Base-by-base conservation (phyloP, 1,140 invertebrate species). In the Drosophila kanapiae region DNA sequence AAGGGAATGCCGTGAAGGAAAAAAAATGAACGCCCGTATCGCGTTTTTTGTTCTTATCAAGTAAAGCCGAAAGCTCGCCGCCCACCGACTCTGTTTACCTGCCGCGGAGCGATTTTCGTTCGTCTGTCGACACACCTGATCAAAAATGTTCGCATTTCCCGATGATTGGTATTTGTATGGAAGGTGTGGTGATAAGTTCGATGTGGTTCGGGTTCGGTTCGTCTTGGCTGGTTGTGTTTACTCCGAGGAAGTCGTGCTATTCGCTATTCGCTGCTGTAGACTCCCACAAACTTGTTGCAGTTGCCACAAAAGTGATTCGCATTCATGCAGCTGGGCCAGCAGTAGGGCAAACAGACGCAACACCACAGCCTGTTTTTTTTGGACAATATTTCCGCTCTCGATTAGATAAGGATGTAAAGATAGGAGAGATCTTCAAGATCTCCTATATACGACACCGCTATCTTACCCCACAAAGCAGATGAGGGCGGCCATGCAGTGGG, bases 281-380 rank as follows among this genome's bases (percentile, higher is more conserved):
- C 93, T 33, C 96, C 96, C 27, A 96, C 91, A 75, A 93, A 96
- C 16, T 94, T 88, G 43, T 94, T 94, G 81, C 96, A 96, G 63
- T 94, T 94, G n/a, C 95, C 95, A 80, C 96, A 96, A 70, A 94
- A 95, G 84, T 96, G 96, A 71, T 95, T 95, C 10, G 94, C 94
- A 43, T 93, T 94, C 84, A 95, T 93, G 80, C 95, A 96, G 23
- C 93, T 94, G 62, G 96, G 94, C 56, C 95, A 94, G 62, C 95
- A 96, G 77, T 96, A 96, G 6, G 95, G 95, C 18, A 95, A 84
- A 68, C 94, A 95, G 18, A 94, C 94, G 63, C 95, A 96, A 6
- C 94, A 94, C 93, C 95, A 95, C 29, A 92, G 70, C 1, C 82
- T 86, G 69, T 40, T 16, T 40, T 45, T 23, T 23, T 23, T 23